Evolutionary conservation across 2,888 invertebrate species (phyloP).

Genomic region (Luperina testacea): DNA sequence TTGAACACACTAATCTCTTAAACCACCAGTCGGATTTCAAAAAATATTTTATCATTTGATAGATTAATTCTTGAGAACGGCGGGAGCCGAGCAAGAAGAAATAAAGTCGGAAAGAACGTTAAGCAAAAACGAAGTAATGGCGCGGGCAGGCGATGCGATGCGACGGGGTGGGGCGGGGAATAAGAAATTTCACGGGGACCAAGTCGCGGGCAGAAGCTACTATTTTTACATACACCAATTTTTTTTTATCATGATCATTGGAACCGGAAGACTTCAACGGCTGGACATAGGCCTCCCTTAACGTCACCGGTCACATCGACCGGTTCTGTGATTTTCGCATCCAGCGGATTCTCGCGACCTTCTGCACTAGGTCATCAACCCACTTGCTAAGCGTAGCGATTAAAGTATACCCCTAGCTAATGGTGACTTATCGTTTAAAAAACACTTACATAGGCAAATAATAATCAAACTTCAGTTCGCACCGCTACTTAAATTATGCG

Average conservation of each 20-base stretch:
- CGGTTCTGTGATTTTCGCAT: neutral
- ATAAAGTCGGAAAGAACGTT: neutral
- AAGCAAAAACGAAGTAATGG: too few relatives aligned
- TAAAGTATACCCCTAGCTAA: neutral
- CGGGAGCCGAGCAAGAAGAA: too few relatives aligned
- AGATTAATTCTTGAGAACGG: neutral
- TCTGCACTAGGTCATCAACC: too few relatives aligned
- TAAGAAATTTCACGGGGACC: too few relatives aligned
- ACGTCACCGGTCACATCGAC: neutral
- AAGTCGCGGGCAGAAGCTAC: too few relatives aligned
- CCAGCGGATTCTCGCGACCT: too few relatives aligned
- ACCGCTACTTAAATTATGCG: conserved; percentile 21
- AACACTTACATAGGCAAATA: neutral
- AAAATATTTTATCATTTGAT: neutral
- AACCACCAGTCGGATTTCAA: neutral
- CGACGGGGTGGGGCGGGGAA: too few relatives aligned
- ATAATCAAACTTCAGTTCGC: neutral
- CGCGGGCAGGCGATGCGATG: too few relatives aligned
- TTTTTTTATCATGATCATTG: neutral
- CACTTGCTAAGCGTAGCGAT: neutral
- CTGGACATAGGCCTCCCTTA: neutral
- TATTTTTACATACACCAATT: too few relatives aligned
- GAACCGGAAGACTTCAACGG: neutral
- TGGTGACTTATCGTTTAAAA: neutral
- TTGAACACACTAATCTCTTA: too few relatives aligned